Conservation (phyloP, 2,888 invertebrate species). For the Cremastinae sp. region DNA sequence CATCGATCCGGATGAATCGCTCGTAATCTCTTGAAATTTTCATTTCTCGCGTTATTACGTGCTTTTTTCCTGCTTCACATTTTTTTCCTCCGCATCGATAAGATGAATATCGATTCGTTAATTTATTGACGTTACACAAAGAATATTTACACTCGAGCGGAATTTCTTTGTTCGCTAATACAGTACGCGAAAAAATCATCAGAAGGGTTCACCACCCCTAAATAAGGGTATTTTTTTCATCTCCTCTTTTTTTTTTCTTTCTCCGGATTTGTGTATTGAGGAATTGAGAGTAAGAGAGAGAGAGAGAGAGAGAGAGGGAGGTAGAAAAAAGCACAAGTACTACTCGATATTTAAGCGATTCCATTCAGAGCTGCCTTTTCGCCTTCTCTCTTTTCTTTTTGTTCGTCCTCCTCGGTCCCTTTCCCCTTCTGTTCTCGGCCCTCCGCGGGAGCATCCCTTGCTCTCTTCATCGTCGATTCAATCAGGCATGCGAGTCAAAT, state of each 20-base stretch:
- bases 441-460: conserved; percentile 28
- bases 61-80: background rate
- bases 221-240: conserved; percentile 35
- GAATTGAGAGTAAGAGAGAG: conserved; percentile 45
- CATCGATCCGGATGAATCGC: conserved; percentile 1
- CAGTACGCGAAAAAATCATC: conserved; percentile 34
- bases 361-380: conserved; percentile 58
- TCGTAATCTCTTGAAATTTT: background rate
- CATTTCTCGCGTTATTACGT: background rate
- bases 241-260: conserved; percentile 4
- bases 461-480: conserved; percentile 57
- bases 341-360: conserved; percentile 61
- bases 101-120: conserved; percentile 2
- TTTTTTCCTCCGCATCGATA: background rate
- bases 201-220: conserved; percentile 50
- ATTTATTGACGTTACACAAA: conserved; percentile 21
- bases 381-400: conserved; percentile 48
- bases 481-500: conserved; percentile 59
- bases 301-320: conserved; percentile 31
- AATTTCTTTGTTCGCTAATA: conserved; percentile 32
- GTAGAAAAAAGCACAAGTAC: conserved; percentile 54
- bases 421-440: conserved; percentile 27
- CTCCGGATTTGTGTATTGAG: conserved; percentile 41
- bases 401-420: conserved; percentile 33
- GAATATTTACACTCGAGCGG: conserved; percentile 21